phyloP scores from a whole-genome alignment of 2,113 vertebrate species.

The Tiliqua scincoides region DNA sequence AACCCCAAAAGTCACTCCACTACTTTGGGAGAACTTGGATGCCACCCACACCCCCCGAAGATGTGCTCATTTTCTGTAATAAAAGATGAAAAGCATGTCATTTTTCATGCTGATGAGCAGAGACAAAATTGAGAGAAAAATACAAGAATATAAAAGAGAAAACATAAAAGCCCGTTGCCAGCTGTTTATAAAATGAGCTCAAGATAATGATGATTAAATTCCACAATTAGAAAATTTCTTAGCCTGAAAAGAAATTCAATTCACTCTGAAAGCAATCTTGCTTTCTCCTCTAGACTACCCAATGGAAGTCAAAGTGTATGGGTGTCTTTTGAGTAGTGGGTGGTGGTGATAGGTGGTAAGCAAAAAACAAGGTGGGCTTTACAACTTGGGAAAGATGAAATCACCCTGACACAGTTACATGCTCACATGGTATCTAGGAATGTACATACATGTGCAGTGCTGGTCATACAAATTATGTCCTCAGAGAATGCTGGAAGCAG shows the following conservation, averaged over 20 bases:
- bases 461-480: background rate
- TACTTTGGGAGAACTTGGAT: no score
- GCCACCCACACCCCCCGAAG: background rate
- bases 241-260: conserved; percentile 29
- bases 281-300: background rate
- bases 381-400: conserved; percentile 8
- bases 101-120: background rate
- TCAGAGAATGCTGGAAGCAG: background rate
- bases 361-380: background rate
- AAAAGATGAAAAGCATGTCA: background rate
- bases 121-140: background rate
- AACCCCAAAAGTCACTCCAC: background rate
- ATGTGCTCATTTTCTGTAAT: background rate
- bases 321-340: background rate
- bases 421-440: no score
- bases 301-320: background rate
- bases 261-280: background rate
- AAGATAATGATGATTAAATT: background rate
- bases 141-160: conserved; percentile 15
- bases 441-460: background rate
- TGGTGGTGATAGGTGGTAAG: background rate
- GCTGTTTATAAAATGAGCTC: background rate
- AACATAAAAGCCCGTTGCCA: background rate
- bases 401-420: no score
- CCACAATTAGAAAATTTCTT: background rate